Evolutionary conservation across 2,797 vertebrate species (phyloP).

Genomic region (Anguilla obscura): DNA sequence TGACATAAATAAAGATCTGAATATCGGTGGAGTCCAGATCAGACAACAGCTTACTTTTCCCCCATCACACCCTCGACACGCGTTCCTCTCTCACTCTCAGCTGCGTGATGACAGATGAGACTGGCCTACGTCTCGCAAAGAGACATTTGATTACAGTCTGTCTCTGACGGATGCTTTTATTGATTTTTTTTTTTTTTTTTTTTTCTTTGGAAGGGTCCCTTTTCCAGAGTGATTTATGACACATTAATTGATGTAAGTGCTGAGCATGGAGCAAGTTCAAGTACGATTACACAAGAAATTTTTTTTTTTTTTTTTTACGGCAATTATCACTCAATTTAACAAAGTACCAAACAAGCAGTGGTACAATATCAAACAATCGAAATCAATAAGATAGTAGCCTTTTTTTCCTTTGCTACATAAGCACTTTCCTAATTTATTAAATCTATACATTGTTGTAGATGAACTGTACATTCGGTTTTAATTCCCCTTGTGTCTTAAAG

Average conservation of each 20-base stretch:
- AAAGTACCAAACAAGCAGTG: not conserved
- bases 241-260: not conserved
- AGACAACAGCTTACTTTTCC: not conserved
- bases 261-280: not conserved
- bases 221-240: not conserved
- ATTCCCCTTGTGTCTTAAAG: not conserved
- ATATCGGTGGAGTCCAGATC: not conserved
- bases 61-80: too few relatives aligned
- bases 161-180: not conserved
- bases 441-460: not conserved
- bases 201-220: not conserved
- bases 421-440: not conserved
- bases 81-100: not conserved
- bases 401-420: not conserved
- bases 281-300: not conserved
- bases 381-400: not conserved
- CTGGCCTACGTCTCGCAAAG: not conserved
- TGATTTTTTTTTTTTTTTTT: not conserved
- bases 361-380: not conserved
- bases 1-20: not conserved
- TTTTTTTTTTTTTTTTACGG: not conserved
- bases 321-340: not conserved
- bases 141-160: conserved; percentile 8
- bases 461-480: not conserved
- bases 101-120: not conserved